These are phyloP conservation scores for Caenorhabditis sinica DNA, from an alignment of 2,888 invertebrate genomes.

Conservation along the genomic window DNA sequence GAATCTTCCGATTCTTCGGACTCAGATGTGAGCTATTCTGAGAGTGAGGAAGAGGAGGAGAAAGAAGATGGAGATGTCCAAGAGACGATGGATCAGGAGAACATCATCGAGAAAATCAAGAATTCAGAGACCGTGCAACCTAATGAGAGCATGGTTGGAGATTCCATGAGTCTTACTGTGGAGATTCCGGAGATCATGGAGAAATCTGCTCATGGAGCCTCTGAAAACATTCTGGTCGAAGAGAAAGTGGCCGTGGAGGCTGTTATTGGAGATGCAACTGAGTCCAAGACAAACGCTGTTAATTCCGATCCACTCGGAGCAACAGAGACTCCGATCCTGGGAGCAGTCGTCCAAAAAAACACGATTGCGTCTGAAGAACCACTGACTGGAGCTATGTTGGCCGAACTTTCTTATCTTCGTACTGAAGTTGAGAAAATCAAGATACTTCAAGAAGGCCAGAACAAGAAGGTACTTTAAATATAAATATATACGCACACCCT, in stretches of 20 bases:
- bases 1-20: background rate
- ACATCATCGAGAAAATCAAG: background rate
- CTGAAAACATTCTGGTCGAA: background rate
- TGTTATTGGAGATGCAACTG: too few species aligned
- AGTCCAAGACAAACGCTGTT: background rate
- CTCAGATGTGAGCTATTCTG: background rate
- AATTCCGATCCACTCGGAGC: conserved; percentile 14
- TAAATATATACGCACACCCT: too few species aligned
- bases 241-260: background rate
- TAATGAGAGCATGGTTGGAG: conserved; percentile 8
- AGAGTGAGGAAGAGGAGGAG: background rate
- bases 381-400: background rate
- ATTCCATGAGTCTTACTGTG: background rate
- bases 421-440: conserved; percentile 1
- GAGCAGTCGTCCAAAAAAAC: background rate
- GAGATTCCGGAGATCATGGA: background rate
- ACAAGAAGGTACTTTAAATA: background rate
- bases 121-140: too few species aligned
- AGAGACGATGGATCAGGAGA: background rate
- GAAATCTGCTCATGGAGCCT: background rate
- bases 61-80: too few species aligned
- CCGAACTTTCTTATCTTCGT: background rate
- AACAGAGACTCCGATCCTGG: background rate
- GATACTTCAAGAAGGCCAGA: too few species aligned
- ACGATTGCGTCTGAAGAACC: background rate